Evolutionary conservation across 1,140 invertebrate species (phyloP), one percentile per base, ranked within the genome.

Genomic region (Pinna nobilis): DNA sequence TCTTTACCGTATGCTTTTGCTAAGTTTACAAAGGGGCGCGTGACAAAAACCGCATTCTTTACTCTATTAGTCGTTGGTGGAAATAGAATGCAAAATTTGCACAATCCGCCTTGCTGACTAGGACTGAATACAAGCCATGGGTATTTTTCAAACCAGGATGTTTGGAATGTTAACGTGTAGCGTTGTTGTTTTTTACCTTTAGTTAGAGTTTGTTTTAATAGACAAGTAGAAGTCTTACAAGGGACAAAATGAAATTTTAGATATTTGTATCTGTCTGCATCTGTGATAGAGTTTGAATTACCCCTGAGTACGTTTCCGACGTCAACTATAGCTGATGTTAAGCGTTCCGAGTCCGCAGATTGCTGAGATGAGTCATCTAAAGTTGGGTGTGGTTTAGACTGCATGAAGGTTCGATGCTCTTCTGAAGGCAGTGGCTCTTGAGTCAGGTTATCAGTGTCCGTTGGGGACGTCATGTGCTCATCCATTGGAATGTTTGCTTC

Each of bases 31-130:
- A 59, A 59, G 20, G 55, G 55, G 9, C 28, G 25, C 5, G 55
- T 30, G 4, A 59, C 55, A 13, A 59, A n/a, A 32, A 35, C 55
- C 30, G 28, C 35, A 30, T 39, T 61, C 25, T 61, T 35, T 59
- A 59, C 7, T 13, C 55, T 3, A 15, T 18, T 32, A 13, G 28
- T 35, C 3, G 30, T 7, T 59, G 55, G n/a, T 59, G 25, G 33
- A 59, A 59, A 59, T 7, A 59, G 30, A n/a, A 59, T 35, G 33
- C 55, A 59, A 18, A 33, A 59, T 35, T 59, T 59, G 4, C 30
- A 32, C 20, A 32, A 35, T 3, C 28, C 55, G 28, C 55, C 28
- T 2, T 25, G 39, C 49, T 25, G 28, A 51, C 23, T 51, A 25
- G 13, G 49, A 51, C 49, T 59, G 33, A 33, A 30, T 13, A 55